These are phyloP conservation scores for Phymastichus coffea DNA, from an alignment of 1,140 invertebrate genomes.

Conservation along the genomic window DNA sequence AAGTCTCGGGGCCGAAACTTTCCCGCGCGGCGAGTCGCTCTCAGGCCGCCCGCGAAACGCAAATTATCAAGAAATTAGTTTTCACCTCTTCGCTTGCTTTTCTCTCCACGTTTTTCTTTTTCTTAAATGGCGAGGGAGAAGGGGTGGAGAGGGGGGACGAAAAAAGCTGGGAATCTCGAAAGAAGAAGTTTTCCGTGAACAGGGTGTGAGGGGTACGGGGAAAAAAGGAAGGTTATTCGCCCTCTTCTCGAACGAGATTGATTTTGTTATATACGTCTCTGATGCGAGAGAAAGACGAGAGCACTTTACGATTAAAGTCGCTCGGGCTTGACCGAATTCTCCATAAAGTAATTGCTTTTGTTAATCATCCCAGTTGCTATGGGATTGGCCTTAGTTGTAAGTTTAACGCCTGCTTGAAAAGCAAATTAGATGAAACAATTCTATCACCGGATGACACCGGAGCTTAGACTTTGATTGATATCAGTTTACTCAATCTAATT, in stretches of 20 bases:
- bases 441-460: no score
- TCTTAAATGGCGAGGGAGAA: neutral
- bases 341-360: conserved; percentile 24
- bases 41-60: neutral
- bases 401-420: no score
- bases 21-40: neutral
- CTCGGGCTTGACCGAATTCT: conserved; percentile 13
- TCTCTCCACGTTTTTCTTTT: neutral
- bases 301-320: conserved; percentile 14
- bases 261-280: conserved; percentile 32
- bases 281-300: neutral
- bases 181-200: conserved; percentile 24
- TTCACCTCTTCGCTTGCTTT: conserved; percentile 18
- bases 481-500: no score
- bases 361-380: conserved; percentile 6
- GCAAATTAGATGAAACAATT: no score
- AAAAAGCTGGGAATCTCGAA: neutral
- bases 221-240: no score
- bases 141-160: neutral
- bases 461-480: no score
- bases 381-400: no score
- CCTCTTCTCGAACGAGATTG: conserved; percentile 38
- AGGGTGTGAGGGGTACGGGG: neutral
- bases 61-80: conserved; percentile 31
- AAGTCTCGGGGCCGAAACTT: neutral